Conservation (phyloP, 23 tunicate genomes). For the Styela clava region DNA sequence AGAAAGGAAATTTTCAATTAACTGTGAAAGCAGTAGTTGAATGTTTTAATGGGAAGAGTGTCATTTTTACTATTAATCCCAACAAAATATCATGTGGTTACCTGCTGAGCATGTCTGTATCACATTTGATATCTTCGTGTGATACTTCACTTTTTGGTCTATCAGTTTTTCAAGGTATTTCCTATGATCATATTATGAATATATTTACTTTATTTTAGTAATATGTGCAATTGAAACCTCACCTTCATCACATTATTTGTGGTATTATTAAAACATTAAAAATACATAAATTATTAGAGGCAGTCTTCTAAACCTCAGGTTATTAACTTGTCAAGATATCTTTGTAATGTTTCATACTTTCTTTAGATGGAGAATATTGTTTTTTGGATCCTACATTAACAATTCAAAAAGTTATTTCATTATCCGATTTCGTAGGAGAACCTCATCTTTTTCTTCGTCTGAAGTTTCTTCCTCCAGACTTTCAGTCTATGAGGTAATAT, state of each 20-base stretch:
- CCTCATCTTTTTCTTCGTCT: conserved; percentile 15
- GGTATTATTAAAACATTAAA: neutral
- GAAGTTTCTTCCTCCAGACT: conserved; percentile 12
- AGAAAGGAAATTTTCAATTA: neutral
- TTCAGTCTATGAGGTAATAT: neutral
- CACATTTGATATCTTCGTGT: neutral
- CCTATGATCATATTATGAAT: neutral
- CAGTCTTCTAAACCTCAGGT: too few relatives aligned
- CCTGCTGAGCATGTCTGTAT: conserved; percentile 2
- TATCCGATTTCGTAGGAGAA: neutral
- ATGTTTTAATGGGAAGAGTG: neutral
- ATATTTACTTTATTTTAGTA: too few relatives aligned
- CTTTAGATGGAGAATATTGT: conserved; percentile 13
- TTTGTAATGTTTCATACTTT: too few relatives aligned
- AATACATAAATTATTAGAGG: too few relatives aligned
- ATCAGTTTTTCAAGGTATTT: neutral
- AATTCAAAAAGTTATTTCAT: neutral
- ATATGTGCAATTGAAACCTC: too few relatives aligned
- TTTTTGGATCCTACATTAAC: neutral
- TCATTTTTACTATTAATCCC: neutral
- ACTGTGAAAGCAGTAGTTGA: neutral
- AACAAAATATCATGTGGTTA: conserved; percentile 8
- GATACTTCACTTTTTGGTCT: conserved; percentile 10
- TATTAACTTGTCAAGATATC: too few relatives aligned
- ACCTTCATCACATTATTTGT: neutral